Evolutionary conservation across 30 jellyfish, hydroid and myxozoan species (phyloP).

Genomic region (Aurelia aurita complex sp. Pacific): DNA sequence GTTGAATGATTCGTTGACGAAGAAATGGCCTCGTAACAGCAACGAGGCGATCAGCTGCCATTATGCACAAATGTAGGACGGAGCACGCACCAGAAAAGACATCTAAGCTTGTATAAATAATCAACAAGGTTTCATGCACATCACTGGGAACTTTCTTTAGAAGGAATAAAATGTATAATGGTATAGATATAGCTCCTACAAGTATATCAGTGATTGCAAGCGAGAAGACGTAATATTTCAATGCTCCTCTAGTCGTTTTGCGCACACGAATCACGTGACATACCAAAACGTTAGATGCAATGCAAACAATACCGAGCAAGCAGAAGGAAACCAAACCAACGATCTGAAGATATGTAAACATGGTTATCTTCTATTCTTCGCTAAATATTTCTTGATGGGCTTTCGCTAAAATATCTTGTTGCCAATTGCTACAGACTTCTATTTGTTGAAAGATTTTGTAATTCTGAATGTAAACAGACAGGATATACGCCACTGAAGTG

Average conservation of each 20-base stretch:
- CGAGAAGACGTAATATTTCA: neutral
- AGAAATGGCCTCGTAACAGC: conserved; percentile 1
- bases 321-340: neutral
- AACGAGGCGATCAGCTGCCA: conserved; percentile 2
- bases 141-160: neutral
- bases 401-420: too few species aligned
- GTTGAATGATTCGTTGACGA: neutral
- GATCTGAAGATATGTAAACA: neutral
- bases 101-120: neutral
- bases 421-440: too few species aligned
- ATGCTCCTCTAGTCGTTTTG: neutral
- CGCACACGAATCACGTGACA: neutral
- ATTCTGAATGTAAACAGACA: too few species aligned
- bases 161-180: neutral
- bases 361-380: neutral
- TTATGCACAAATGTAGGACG: neutral
- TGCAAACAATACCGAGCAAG: neutral
- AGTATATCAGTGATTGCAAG: neutral
- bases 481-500: too few species aligned
- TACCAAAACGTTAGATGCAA: neutral
- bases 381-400: too few species aligned
- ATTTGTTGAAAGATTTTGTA: too few species aligned
- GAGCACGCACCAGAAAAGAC: conserved; percentile 1
- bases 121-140: neutral
- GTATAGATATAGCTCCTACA: neutral